Evolutionary conservation across 2,797 vertebrate species (phyloP).

Genomic region (Lacerta viridis): DNA sequence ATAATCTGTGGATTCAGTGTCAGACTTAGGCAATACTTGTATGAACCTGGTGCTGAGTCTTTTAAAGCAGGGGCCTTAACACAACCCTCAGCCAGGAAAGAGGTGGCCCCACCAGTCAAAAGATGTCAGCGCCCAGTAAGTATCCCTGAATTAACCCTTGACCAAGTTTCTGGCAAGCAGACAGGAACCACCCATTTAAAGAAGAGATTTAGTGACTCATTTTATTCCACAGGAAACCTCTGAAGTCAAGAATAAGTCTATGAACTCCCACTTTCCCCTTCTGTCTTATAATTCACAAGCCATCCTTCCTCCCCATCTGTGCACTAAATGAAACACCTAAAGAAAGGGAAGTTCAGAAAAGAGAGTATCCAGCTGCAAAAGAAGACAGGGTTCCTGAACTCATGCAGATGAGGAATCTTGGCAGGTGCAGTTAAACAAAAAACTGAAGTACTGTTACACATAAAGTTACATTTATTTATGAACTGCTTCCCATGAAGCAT

Average conservation of each 20-base stretch:
- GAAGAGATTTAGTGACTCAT: conserved; percentile 9
- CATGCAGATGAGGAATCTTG: neutral
- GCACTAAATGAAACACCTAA: conserved; percentile 27
- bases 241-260: conserved; percentile 30
- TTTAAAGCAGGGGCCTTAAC: neutral
- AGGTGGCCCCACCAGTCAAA: neutral
- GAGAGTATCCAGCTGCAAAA: neutral
- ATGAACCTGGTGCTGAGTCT: neutral
- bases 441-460: neutral
- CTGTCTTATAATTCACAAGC: conserved; percentile 28
- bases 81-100: neutral
- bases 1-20: neutral
- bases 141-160: conserved; percentile 11
- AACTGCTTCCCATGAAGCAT: too few relatives aligned
- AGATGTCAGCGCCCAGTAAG: neutral
- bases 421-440: conserved; percentile 7
- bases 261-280: conserved; percentile 23
- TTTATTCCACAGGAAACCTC: conserved; percentile 35
- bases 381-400: neutral
- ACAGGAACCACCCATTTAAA: conserved; percentile 22
- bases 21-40: neutral
- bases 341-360: conserved; percentile 2
- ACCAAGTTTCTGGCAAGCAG: neutral
- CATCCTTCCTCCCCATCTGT: conserved; percentile 17
- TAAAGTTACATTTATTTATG: neutral